Percentiles rank a stretch among this genome's conserved stretches.
Conservation (phyloP, 37 sponge, comb jelly and placozoan species). For the Axinella damicornis region DNA sequence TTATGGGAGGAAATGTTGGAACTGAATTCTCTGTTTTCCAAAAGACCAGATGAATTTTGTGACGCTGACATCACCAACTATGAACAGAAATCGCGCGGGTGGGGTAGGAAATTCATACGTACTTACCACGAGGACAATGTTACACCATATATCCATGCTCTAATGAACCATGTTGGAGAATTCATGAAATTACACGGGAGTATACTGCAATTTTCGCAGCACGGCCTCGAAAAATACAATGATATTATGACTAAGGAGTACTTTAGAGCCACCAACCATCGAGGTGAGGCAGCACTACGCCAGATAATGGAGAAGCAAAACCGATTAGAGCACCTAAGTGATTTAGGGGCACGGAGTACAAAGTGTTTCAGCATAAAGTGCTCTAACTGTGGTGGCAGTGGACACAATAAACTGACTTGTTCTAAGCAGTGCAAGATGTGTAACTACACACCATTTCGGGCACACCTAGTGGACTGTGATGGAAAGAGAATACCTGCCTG, state of each 20-base stretch:
- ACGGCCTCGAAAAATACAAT: conserved; percentile 26
- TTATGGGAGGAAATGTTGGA: background rate
- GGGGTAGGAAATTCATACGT: background rate
- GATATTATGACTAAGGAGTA: conserved; percentile 19
- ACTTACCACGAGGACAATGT: background rate
- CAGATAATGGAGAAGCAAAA: conserved; percentile 30
- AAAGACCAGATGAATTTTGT: no score
- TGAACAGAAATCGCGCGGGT: conserved; percentile 4
- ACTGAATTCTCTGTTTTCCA: background rate
- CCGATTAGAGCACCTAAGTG: no score
- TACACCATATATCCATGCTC: conserved; percentile 33
- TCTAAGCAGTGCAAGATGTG: no score
- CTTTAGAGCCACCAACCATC: conserved; percentile 5
- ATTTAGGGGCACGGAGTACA: no score
- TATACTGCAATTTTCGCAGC: conserved; percentile 19
- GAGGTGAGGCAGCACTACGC: background rate
- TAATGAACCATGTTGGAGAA: conserved; percentile 32
- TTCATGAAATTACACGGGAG: conserved; percentile 12
- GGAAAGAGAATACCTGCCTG: no score
- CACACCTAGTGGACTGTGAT: no score
- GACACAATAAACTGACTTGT: no score
- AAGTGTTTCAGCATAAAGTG: no score
- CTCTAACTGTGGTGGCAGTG: no score
- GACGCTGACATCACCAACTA: no score
- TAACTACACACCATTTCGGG: no score